These are phyloP conservation scores for Trissolcus japonicus DNA, from an alignment of 2,888 invertebrate species.

Conservation along the genomic window DNA sequence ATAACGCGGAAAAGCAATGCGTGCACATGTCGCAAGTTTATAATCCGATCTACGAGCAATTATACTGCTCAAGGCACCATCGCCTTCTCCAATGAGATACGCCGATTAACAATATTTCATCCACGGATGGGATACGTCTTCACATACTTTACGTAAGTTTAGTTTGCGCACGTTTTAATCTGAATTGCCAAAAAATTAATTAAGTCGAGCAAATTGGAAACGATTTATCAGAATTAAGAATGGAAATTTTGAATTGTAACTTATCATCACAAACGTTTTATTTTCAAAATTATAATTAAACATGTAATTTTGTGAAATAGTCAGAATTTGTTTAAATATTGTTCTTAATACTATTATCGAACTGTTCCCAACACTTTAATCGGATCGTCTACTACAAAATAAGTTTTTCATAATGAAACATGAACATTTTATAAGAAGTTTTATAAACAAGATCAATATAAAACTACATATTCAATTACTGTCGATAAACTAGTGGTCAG, in stretches of 20 bases:
- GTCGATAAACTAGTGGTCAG: no score
- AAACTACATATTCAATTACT: no score
- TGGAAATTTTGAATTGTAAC: background rate
- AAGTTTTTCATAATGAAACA: no score
- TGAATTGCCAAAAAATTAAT: background rate
- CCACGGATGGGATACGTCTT: background rate
- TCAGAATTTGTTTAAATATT: no score
- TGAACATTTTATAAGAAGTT: no score
- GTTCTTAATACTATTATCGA: no score
- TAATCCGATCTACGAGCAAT: constrained; percentile 26
- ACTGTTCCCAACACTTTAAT: no score
- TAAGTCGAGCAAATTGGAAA: background rate
- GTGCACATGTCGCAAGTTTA: constrained; percentile 26
- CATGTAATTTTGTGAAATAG: no score
- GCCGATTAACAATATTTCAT: background rate
- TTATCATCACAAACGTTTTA: no score
- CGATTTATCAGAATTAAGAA: background rate
- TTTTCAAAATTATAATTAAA: no score
- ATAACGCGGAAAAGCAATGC: constrained; percentile 26
- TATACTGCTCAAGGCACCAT: constrained; percentile 22
- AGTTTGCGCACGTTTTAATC: background rate
- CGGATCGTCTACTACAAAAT: no score
- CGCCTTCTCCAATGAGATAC: constrained; percentile 3
- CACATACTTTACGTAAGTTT: background rate
- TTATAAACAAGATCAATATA: no score